These are phyloP conservation scores for Crotalus tigris DNA, from an alignment of 2,113 vertebrate species.

Conservation along the genomic window DNA sequence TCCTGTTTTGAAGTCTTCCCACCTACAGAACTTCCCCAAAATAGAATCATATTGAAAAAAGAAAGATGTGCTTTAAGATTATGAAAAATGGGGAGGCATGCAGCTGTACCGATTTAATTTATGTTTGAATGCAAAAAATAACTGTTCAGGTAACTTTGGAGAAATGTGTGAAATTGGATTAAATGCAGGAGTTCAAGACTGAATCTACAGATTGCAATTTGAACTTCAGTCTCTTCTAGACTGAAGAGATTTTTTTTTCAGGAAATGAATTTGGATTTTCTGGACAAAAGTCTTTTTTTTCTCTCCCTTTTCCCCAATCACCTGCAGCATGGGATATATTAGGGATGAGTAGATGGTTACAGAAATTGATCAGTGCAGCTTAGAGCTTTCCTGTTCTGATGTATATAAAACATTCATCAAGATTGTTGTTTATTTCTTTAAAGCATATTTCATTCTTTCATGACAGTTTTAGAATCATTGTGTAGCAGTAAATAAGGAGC, in stretches of 20 bases:
- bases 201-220: background rate
- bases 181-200: background rate
- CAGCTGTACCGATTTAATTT: too few relatives aligned
- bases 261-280: background rate
- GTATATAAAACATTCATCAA: background rate
- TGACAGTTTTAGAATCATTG: background rate
- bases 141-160: too few relatives aligned
- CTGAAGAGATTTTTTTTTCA: too few relatives aligned
- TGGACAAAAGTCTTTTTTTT: background rate
- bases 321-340: background rate
- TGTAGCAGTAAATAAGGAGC: background rate
- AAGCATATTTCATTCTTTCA: background rate
- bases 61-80: conserved; percentile 46
- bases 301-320: background rate
- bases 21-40: background rate
- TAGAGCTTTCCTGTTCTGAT: background rate
- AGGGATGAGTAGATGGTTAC: background rate
- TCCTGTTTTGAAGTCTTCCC: background rate
- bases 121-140: background rate
- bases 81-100: conserved; percentile 1
- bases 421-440: background rate
- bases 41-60: conserved; percentile 27
- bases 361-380: background rate
- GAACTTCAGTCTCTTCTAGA: too few relatives aligned
- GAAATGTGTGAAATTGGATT: background rate